A percentile compares a stretch with the other conserved stretches of the same genome.
Evolutionary conservation across 1,140 invertebrate genomes (phyloP).

Genomic region (Manduca sexta): DNA sequence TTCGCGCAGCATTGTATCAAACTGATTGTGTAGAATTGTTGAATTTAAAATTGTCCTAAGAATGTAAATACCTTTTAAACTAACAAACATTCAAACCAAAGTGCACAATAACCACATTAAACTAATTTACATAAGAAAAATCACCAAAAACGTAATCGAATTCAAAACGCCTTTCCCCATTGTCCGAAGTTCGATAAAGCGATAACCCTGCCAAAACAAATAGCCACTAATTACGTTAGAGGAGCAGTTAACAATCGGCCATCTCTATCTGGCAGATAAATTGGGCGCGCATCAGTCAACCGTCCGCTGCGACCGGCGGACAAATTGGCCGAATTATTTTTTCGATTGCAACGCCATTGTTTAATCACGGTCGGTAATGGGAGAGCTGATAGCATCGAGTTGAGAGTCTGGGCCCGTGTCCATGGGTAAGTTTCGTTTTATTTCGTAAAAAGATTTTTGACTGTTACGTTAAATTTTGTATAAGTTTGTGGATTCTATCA

Average conservation of each 20-base stretch:
- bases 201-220: constrained; percentile 57
- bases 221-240: constrained; percentile 58
- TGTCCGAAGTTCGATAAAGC: constrained; percentile 34
- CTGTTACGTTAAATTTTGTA: background rate
- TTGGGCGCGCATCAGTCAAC: constrained; percentile 22
- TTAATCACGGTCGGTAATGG: constrained; percentile 58
- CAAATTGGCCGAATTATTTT: constrained; percentile 60
- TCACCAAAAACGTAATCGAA: constrained; percentile 40
- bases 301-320: constrained; percentile 21
- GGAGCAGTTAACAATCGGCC: constrained; percentile 48
- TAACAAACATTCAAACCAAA: background rate
- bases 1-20: too few species aligned
- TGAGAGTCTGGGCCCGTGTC: constrained; percentile 11
- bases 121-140: constrained; percentile 31
- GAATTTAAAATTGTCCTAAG: too few species aligned
- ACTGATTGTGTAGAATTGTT: too few species aligned
- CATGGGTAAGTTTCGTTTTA: constrained; percentile 13
- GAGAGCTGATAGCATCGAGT: constrained; percentile 34
- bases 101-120: background rate
- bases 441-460: background rate
- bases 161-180: constrained; percentile 40
- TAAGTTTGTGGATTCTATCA: too few species aligned
- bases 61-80: background rate
- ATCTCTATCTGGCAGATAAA: constrained; percentile 43
- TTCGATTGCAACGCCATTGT: constrained; percentile 62